These are phyloP conservation scores for Caprella mutica DNA, from an alignment of 2,888 invertebrate species.

Conservation along the genomic window DNA sequence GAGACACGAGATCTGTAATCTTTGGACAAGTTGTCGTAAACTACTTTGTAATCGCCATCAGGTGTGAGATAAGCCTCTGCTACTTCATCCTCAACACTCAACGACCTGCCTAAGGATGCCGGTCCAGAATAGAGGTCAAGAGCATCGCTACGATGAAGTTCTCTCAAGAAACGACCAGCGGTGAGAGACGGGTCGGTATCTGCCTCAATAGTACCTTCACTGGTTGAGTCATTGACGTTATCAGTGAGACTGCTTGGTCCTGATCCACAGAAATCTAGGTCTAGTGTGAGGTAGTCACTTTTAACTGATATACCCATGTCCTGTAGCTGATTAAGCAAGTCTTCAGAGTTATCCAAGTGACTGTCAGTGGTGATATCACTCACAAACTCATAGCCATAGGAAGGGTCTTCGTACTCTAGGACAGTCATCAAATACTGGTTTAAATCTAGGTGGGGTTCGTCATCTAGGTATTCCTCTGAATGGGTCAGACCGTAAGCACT, in stretches of 20 bases:
- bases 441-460: slow-evolving; percentile 28
- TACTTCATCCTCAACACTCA: slow-evolving; percentile 15
- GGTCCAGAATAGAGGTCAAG: not conserved
- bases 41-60: slow-evolving; percentile 23
- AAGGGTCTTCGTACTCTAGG: slow-evolving; percentile 28
- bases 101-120: not conserved
- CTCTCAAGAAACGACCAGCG: slow-evolving; percentile 1
- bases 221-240: not conserved
- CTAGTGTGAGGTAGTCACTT: slow-evolving; percentile 22
- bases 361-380: slow-evolving; percentile 9
- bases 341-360: slow-evolving; percentile 25
- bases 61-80: slow-evolving; percentile 29
- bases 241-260: slow-evolving; percentile 12
- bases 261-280: slow-evolving; percentile 15
- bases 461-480: slow-evolving; percentile 29
- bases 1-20: slow-evolving; percentile 24
- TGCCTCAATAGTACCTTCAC: not conserved
- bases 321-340: slow-evolving; percentile 21
- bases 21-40: slow-evolving; percentile 28
- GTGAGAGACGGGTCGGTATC: not conserved
- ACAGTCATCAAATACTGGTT: slow-evolving; percentile 21
- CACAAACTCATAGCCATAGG: slow-evolving; percentile 27
- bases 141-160: not conserved
- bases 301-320: slow-evolving; percentile 23
- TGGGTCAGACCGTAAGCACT: slow-evolving; percentile 17